Percentiles rank a stretch among this genome's conserved stretches.
Evolutionary conservation across 2,113 vertebrate species (phyloP).

Genomic region (Acrocephalus kingi): DNA sequence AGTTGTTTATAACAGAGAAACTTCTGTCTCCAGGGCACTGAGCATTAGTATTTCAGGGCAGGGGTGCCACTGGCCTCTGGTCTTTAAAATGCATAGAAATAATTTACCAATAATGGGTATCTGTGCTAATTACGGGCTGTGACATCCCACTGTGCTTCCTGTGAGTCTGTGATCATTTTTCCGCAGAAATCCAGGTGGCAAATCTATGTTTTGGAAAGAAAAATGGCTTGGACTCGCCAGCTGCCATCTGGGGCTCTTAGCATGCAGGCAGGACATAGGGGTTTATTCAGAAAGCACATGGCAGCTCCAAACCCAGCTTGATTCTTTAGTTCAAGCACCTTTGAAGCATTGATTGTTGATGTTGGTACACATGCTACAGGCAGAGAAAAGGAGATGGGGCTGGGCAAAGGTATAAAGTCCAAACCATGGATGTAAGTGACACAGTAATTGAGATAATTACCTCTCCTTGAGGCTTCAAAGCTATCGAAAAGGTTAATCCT

Average conservation of each 20-base stretch:
- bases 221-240: neutral
- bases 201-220: slow-evolving; percentile 8
- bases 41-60: neutral
- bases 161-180: neutral
- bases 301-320: neutral
- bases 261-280: neutral
- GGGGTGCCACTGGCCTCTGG: neutral
- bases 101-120: neutral
- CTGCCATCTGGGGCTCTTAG: slow-evolving; percentile 31
- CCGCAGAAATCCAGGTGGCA: slow-evolving; percentile 46
- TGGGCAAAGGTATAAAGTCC: neutral
- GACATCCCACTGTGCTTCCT: neutral
- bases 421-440: neutral
- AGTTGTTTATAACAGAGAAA: neutral
- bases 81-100: neutral
- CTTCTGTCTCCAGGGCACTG: neutral
- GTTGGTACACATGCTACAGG: neutral
- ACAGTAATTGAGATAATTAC: slow-evolving; percentile 73
- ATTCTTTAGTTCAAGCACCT: neutral
- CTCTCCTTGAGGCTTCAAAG: slow-evolving; percentile 96
- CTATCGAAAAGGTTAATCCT: slow-evolving; percentile 98
- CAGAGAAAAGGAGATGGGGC: neutral
- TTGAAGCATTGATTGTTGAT: neutral
- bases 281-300: neutral
- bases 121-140: neutral